Percentiles rank a stretch among this genome's conserved stretches.
These are phyloP conservation scores for Notoglanidium macrostoma DNA, from an alignment of 2,797 vertebrate genomes.

Conservation along the genomic window DNA sequence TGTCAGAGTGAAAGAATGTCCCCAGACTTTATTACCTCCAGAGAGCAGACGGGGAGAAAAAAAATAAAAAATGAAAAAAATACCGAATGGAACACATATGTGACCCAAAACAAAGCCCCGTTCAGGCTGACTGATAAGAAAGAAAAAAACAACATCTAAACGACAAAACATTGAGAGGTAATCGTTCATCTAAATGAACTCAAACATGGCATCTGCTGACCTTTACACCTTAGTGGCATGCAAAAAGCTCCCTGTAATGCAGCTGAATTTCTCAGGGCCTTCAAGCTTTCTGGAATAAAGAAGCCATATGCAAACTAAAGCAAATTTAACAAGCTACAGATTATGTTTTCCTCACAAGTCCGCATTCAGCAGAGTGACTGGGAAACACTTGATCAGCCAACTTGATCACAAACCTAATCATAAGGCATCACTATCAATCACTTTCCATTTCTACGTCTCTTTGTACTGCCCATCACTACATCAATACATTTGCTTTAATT, in stretches of 20 bases:
- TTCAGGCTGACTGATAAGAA: constrained; percentile 22
- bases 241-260: background rate
- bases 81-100: constrained; percentile 26
- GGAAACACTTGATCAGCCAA: background rate
- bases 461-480: background rate
- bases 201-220: constrained; percentile 7
- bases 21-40: constrained; percentile 42
- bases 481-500: background rate
- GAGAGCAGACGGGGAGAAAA: constrained; percentile 17
- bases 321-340: constrained; percentile 41
- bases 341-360: constrained; percentile 12
- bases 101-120: constrained; percentile 30
- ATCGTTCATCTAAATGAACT: constrained; percentile 27
- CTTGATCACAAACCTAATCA: background rate
- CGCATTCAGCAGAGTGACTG: background rate
- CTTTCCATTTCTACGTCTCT: background rate
- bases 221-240: constrained; percentile 6
- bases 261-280: background rate
- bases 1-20: constrained; percentile 44
- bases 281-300: constrained; percentile 32
- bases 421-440: background rate
- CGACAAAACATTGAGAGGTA: background rate
- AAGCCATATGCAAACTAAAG: constrained; percentile 39
- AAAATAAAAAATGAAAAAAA: background rate
- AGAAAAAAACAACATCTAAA: constrained; percentile 18